Conservation (phyloP, 2,113 vertebrate genomes). For the Hemibagrus wyckioides region DNA sequence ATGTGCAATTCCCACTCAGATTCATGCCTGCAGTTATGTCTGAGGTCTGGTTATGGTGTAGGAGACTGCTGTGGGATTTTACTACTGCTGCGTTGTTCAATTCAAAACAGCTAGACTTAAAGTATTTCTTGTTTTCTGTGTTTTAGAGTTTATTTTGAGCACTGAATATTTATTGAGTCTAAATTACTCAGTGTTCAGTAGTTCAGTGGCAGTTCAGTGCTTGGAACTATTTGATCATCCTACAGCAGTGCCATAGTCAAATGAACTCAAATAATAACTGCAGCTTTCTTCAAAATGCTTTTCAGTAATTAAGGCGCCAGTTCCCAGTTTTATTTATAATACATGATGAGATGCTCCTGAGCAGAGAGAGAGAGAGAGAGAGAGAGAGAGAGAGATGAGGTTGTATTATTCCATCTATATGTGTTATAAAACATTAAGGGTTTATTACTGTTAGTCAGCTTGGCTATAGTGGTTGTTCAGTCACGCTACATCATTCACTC, state of each 20-base stretch:
- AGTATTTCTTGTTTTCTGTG: background rate
- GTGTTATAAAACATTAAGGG: background rate
- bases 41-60: background rate
- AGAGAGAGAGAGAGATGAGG: background rate
- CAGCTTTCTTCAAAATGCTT: background rate
- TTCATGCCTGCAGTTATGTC: background rate
- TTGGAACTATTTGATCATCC: background rate
- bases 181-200: background rate
- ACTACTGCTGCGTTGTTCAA: background rate
- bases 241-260: background rate
- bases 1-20: background rate
- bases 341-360: conserved; percentile 4
- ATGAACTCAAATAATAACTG: too few relatives aligned
- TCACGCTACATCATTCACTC: background rate
- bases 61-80: background rate
- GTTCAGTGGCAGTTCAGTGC: background rate
- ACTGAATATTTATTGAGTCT: background rate
- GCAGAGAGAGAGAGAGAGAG: background rate
- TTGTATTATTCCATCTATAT: background rate
- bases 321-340: background rate
- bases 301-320: background rate
- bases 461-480: background rate
- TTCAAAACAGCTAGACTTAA: background rate
- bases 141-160: background rate
- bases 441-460: background rate